Conservation (phyloP, 2,888 invertebrate species). For the Platycheirus albimanus region DNA sequence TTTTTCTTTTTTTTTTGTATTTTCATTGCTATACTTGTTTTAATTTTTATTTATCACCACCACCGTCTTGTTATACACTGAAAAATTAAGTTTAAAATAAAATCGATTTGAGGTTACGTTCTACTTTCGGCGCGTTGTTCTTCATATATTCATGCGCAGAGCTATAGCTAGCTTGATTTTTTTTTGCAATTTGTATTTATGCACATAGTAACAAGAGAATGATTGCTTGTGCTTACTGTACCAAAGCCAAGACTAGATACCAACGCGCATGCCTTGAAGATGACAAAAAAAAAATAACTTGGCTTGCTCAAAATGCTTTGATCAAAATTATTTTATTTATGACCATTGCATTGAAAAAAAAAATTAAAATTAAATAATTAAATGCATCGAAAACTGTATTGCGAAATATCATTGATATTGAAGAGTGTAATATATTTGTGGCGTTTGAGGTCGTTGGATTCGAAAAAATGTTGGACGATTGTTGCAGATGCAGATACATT, state of each 20-base stretch:
- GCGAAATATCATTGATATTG: conserved; percentile 54
- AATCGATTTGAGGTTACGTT: conserved; percentile 71
- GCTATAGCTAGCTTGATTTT: conserved; percentile 1
- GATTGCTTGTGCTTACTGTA: conserved; percentile 10
- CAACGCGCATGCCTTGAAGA: conserved; percentile 50
- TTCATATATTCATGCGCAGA: conserved; percentile 23
- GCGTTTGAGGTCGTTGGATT: conserved; percentile 57
- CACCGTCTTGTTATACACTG: conserved; percentile 14
- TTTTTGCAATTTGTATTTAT: conserved; percentile 58
- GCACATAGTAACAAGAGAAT: conserved; percentile 66
- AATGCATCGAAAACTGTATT: conserved; percentile 51
- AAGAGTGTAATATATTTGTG: conserved; percentile 45
- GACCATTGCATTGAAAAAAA: conserved; percentile 21
- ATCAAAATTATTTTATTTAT: conserved; percentile 27
- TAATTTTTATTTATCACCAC: conserved; percentile 56
- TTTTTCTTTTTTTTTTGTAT: too few relatives aligned
- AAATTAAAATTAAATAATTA: conserved; percentile 2
- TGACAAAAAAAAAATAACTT: conserved; percentile 47
- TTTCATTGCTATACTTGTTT: conserved; percentile 31
- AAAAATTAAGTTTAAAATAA: conserved; percentile 63
- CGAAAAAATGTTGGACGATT: conserved; percentile 1
- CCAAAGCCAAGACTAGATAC: conserved; percentile 38
- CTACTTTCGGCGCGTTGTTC: conserved; percentile 58
- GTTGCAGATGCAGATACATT: conserved; percentile 33
- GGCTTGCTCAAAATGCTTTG: conserved; percentile 23